These are phyloP conservation scores for Limnephilus marmoratus DNA, from an alignment of 2,888 invertebrate genomes.

Conservation along the genomic window DNA sequence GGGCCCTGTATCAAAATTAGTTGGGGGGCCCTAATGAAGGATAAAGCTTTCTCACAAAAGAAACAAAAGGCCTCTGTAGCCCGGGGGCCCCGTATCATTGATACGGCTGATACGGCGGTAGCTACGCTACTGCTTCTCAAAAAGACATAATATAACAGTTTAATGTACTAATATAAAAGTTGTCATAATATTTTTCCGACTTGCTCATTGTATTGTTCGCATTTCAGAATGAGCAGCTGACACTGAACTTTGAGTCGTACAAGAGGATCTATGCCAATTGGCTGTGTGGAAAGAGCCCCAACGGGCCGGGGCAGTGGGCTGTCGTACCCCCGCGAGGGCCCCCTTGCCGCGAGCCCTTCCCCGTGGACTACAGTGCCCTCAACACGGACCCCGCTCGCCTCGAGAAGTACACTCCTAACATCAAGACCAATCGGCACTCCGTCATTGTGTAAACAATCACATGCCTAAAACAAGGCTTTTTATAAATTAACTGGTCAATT, in stretches of 20 bases:
- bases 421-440: slow-evolving; percentile 83
- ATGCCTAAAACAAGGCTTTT: not conserved
- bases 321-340: slow-evolving; percentile 80
- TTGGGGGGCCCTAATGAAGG: too few species aligned
- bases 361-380: slow-evolving; percentile 86
- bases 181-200: not conserved
- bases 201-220: not conserved
- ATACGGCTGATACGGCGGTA: too few species aligned
- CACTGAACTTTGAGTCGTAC: slow-evolving; percentile 82
- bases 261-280: slow-evolving; percentile 86
- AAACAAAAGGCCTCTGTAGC: too few species aligned
- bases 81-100: too few species aligned
- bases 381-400: slow-evolving; percentile 84
- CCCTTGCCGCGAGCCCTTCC: slow-evolving; percentile 79
- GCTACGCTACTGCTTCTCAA: too few species aligned
- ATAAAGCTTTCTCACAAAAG: too few species aligned
- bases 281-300: slow-evolving; percentile 84
- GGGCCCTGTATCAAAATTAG: too few species aligned
- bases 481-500: not conserved
- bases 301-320: slow-evolving; percentile 86
- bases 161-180: too few species aligned
- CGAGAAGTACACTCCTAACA: slow-evolving; percentile 83
- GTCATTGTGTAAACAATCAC: slow-evolving; percentile 78
- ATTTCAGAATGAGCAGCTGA: slow-evolving; percentile 83
- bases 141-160: too few species aligned